phyloP scores from a whole-genome alignment of 37 sponge, comb jelly and placozoan species.

The Lycopodina hypogea region DNA sequence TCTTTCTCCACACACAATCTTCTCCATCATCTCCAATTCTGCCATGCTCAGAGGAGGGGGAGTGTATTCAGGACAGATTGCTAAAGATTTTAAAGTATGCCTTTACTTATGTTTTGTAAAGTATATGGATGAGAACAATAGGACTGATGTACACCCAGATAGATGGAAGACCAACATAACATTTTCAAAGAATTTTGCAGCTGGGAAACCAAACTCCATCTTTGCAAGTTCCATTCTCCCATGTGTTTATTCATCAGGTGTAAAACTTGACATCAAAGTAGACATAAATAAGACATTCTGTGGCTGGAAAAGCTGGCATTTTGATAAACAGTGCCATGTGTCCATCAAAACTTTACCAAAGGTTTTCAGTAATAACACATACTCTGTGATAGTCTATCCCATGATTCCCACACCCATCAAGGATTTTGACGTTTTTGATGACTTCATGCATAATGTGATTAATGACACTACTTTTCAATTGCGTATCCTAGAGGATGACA shows the following conservation, averaged over 20 bases:
- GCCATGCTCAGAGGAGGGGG: conserved; percentile 39
- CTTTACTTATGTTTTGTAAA: conserved; percentile 48
- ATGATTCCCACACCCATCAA: not conserved
- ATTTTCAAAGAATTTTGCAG: conserved; percentile 47
- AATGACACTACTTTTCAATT: not conserved
- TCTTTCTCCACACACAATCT: not conserved
- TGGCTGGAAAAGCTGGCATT: conserved; percentile 22
- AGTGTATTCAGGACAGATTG: conserved; percentile 13
- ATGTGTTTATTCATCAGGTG: conserved; percentile 41
- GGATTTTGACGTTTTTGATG: conserved; percentile 19
- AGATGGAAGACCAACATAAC: conserved; percentile 22
- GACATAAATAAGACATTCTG: conserved; percentile 24
- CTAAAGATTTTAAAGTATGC: conserved; percentile 29
- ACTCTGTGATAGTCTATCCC: conserved; percentile 6
- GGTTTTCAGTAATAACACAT: not conserved
- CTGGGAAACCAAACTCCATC: conserved; percentile 26
- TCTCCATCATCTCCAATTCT: conserved; percentile 16
- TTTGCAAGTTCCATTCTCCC: conserved; percentile 57
- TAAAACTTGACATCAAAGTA: not conserved
- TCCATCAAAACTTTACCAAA: conserved; percentile 10
- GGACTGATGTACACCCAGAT: not conserved
- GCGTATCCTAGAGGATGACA: not conserved
- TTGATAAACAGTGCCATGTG: conserved; percentile 14
- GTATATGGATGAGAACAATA: not conserved
- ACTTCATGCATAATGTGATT: conserved; percentile 16